A percentile compares a stretch with the other conserved stretches of the same genome.
phyloP scores from a whole-genome alignment of 2,888 invertebrate genomes.

The Ormyrus rosae region DNA sequence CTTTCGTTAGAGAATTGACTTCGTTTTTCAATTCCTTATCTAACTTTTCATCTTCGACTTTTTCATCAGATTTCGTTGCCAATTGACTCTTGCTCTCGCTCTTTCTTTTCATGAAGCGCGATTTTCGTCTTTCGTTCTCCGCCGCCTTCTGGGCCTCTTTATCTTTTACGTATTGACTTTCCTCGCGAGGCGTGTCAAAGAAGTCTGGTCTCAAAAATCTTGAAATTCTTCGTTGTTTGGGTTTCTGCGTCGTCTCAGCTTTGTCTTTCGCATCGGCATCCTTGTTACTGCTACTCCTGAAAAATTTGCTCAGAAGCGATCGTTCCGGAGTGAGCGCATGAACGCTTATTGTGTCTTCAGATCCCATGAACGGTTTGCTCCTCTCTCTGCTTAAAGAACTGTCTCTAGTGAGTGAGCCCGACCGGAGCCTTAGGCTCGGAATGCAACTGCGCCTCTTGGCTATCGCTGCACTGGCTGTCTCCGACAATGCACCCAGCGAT shows the following conservation, averaged over 20 bases:
- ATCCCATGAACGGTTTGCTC: constrained; percentile 56
- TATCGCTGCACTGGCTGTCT: constrained; percentile 58
- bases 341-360: constrained; percentile 59
- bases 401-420: constrained; percentile 70
- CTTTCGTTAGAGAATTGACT: constrained; percentile 67
- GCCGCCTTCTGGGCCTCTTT: constrained; percentile 73
- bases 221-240: constrained; percentile 81
- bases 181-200: constrained; percentile 83
- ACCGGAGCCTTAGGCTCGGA: constrained; percentile 68
- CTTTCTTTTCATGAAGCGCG: constrained; percentile 83
- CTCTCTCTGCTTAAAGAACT: constrained; percentile 54
- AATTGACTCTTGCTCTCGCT: constrained; percentile 76
- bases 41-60: constrained; percentile 60
- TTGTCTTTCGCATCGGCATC: constrained; percentile 72
- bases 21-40: constrained; percentile 64
- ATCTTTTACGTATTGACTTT: constrained; percentile 80
- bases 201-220: constrained; percentile 88
- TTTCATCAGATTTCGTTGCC: constrained; percentile 64
- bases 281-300: constrained; percentile 76
- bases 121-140: constrained; percentile 80
- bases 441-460: constrained; percentile 70
- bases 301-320: constrained; percentile 79
- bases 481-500: constrained; percentile 64
- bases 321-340: constrained; percentile 73
- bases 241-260: constrained; percentile 54